Evolutionary conservation across 2,888 invertebrate species (phyloP).

Genomic region (Tinea trinotella): DNA sequence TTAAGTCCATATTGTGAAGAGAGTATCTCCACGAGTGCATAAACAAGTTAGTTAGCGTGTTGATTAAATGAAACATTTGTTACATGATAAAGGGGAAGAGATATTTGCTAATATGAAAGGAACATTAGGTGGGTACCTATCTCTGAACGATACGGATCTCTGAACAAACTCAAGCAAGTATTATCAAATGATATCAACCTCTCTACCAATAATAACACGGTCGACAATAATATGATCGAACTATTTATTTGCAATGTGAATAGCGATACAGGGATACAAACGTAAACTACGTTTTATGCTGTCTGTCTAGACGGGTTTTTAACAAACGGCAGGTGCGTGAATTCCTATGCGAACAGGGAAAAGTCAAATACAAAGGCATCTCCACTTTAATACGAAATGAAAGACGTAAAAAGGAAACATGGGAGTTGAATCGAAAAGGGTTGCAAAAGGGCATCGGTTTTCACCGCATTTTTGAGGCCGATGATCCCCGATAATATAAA

Average conservation of each 20-base stretch:
- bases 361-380: constrained; percentile 21
- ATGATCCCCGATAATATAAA: not conserved
- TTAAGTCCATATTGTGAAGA: too few species aligned
- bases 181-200: not conserved
- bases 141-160: not conserved
- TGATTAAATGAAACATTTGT: too few species aligned
- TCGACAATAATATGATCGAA: constrained; percentile 32
- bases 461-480: not conserved
- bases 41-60: too few species aligned
- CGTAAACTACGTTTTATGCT: constrained; percentile 31
- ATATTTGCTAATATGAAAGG: not conserved
- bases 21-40: too few species aligned
- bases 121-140: not conserved
- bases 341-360: constrained; percentile 24
- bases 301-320: constrained; percentile 60
- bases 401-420: constrained; percentile 23
- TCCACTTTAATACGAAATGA: constrained; percentile 18
- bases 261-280: constrained; percentile 28
- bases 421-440: constrained; percentile 19
- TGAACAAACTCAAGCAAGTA: not conserved
- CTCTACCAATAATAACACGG: constrained; percentile 28
- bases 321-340: constrained; percentile 38
- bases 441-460: constrained; percentile 5
- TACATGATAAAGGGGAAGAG: not conserved
- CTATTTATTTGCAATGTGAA: constrained; percentile 1